Percentiles rank a stretch among this genome's conserved stretches.
These are phyloP conservation scores for Phaetusa simplex DNA, from an alignment of 2,113 vertebrate species.

Conservation along the genomic window DNA sequence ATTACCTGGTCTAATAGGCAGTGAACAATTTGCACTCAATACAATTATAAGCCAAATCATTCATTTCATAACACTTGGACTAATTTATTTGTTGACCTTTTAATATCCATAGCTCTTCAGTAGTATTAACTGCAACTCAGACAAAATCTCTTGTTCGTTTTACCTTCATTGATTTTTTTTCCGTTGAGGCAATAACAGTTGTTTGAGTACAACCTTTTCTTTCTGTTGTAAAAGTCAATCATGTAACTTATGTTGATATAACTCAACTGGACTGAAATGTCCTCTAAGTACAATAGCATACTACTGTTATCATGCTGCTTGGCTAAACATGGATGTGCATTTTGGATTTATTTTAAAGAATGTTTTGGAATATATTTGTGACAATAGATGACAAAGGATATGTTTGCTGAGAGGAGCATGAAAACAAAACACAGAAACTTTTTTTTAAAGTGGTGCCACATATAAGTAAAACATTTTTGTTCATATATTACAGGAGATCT, in stretches of 20 bases:
- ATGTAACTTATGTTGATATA: slow-evolving; percentile 72
- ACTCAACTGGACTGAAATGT: slow-evolving; percentile 60
- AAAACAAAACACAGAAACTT: not conserved
- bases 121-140: slow-evolving; percentile 88
- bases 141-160: slow-evolving; percentile 91
- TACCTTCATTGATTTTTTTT: slow-evolving; percentile 92
- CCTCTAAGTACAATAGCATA: slow-evolving; percentile 43
- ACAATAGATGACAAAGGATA: not conserved
- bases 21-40: slow-evolving; percentile 80
- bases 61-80: slow-evolving; percentile 80
- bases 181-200: slow-evolving; percentile 91
- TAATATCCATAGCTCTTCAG: slow-evolving; percentile 84
- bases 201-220: slow-evolving; percentile 88
- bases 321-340: not conserved
- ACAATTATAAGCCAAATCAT: slow-evolving; percentile 83
- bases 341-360: not conserved
- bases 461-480: not conserved
- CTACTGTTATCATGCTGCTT: not conserved
- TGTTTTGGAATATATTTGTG: not conserved
- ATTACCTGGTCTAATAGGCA: slow-evolving; percentile 79
- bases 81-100: slow-evolving; percentile 84
- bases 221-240: slow-evolving; percentile 89
- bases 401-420: not conserved
- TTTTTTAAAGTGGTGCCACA: not conserved
- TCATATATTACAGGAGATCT: not conserved